Conservation (phyloP, 2,888 invertebrate species). For the Leptinotarsa haldemani region DNA sequence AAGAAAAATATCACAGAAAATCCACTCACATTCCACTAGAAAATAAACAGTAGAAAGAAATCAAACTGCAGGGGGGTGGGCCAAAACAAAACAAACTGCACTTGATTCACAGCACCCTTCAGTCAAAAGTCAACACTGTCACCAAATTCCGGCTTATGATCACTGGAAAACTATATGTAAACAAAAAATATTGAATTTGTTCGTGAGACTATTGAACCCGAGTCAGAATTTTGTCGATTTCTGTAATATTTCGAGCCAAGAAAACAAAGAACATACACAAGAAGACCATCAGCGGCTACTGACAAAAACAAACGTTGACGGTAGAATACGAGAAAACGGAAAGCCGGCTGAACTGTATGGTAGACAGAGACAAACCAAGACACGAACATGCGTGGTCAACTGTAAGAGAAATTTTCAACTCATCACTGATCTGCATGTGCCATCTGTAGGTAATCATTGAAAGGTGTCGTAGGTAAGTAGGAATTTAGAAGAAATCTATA, state of each 20-base stretch:
- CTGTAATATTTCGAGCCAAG: slow-evolving; percentile 50
- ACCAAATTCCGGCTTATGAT: slow-evolving; percentile 44
- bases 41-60: slow-evolving; percentile 29
- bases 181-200: slow-evolving; percentile 30
- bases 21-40: slow-evolving; percentile 24
- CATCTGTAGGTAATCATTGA: background rate
- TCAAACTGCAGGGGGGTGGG: slow-evolving; percentile 48
- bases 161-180: slow-evolving; percentile 45
- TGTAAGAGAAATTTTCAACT: background rate
- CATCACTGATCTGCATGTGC: background rate
- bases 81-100: slow-evolving; percentile 49
- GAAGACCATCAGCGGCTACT: slow-evolving; percentile 11
- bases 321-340: slow-evolving; percentile 13
- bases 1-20: slow-evolving; percentile 5
- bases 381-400: slow-evolving; percentile 18
- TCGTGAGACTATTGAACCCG: slow-evolving; percentile 23
- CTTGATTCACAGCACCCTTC: slow-evolving; percentile 46
- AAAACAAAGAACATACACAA: slow-evolving; percentile 56
- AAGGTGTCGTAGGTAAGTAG: background rate
- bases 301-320: slow-evolving; percentile 22
- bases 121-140: slow-evolving; percentile 40
- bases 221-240: slow-evolving; percentile 42
- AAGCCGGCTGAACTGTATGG: slow-evolving; percentile 25
- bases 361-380: slow-evolving; percentile 16
- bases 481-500: background rate